phyloP scores from a whole-genome alignment of 2,113 vertebrate species.

The Hypanus sabinus region DNA sequence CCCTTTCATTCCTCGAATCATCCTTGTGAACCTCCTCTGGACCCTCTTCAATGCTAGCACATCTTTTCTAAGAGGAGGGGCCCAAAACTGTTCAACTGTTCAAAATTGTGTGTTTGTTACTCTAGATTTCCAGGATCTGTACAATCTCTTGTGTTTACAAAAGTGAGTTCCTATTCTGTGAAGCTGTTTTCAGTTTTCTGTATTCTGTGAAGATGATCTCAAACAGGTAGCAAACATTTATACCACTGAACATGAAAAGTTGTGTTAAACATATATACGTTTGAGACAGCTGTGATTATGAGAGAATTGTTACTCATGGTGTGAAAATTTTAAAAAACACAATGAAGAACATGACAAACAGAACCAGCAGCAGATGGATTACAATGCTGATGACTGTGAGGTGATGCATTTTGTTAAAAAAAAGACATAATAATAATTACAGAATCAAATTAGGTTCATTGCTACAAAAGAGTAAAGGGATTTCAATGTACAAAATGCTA shows the following conservation, averaged over 20 bases:
- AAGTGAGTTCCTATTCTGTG: background rate
- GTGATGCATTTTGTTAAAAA: conserved; percentile 7
- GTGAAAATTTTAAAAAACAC: background rate
- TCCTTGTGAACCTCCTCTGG: too few species aligned
- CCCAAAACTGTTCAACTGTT: too few species aligned
- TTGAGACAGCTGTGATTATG: background rate
- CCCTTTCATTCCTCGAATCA: too few species aligned
- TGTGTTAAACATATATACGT: background rate
- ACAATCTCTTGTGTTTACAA: too few species aligned
- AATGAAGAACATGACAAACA: conserved; percentile 7
- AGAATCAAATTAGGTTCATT: background rate
- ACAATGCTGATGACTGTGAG: background rate
- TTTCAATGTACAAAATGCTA: background rate
- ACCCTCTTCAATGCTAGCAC: too few species aligned
- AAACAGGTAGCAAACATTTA: background rate
- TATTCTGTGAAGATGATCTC: background rate
- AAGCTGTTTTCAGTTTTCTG: too few species aligned
- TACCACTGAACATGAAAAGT: background rate
- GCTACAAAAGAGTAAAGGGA: too few species aligned
- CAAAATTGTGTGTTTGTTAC: too few species aligned
- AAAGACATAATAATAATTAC: background rate
- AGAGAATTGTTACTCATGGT: background rate
- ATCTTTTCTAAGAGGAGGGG: too few species aligned
- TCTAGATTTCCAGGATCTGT: too few species aligned
- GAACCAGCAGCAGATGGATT: background rate